Percentiles rank a stretch among this genome's conserved stretches.
Evolutionary conservation across 2,888 invertebrate genomes (phyloP).

Genomic region (Pegoplata infirma): DNA sequence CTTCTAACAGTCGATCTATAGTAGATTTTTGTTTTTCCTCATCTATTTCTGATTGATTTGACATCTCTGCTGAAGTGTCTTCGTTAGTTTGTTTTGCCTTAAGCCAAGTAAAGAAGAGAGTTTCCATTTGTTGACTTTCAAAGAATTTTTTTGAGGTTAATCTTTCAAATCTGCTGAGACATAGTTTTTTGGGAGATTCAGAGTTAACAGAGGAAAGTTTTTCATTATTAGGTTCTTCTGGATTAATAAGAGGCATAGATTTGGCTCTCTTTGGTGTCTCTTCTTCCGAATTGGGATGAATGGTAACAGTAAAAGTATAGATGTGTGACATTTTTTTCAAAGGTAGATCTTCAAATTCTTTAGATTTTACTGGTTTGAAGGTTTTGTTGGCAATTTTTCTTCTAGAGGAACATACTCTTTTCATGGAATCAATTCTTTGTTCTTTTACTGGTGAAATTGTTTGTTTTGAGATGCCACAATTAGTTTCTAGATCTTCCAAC

Average conservation of each 20-base stretch:
- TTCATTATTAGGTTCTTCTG: slow-evolving; percentile 66
- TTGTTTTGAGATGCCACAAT: slow-evolving; percentile 13
- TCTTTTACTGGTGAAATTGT: not conserved
- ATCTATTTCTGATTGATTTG: slow-evolving; percentile 35
- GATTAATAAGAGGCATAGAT: slow-evolving; percentile 7
- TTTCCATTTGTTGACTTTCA: slow-evolving; percentile 69
- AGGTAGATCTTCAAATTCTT: slow-evolving; percentile 60
- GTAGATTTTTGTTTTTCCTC: slow-evolving; percentile 66
- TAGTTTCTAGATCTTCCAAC: slow-evolving; percentile 70
- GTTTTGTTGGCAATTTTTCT: not conserved
- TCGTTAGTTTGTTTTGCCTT: slow-evolving; percentile 66
- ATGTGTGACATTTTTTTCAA: slow-evolving; percentile 66
- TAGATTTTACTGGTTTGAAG: not conserved
- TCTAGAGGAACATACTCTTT: slow-evolving; percentile 7
- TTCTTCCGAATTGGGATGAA: slow-evolving; percentile 53
- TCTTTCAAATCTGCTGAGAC: slow-evolving; percentile 68
- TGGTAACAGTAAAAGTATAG: not conserved
- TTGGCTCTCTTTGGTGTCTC: not conserved
- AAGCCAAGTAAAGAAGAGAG: slow-evolving; percentile 73
- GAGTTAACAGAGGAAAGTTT: slow-evolving; percentile 69
- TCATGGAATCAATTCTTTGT: slow-evolving; percentile 38
- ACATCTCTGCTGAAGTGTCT: not conserved
- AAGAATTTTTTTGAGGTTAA: slow-evolving; percentile 66
- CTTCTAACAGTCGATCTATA: slow-evolving; percentile 69
- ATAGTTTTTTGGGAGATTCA: slow-evolving; percentile 70